phyloP scores from a whole-genome alignment of 2,113 vertebrate genomes.

The Cepphus grylle region DNA sequence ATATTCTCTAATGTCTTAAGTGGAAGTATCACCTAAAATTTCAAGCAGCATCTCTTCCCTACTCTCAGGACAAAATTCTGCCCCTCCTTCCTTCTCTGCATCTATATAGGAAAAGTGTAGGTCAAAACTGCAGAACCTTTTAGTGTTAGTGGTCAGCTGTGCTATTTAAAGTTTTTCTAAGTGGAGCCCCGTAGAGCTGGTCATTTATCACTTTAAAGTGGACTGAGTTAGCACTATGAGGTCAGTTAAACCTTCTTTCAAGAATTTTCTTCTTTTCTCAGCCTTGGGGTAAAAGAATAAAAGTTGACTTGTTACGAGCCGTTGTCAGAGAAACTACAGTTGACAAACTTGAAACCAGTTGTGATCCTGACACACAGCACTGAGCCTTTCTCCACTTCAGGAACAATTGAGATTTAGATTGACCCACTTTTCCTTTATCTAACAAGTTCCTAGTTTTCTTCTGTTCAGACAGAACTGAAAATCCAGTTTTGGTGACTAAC shows the following conservation, averaged over 20 bases:
- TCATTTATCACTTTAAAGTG: constrained; percentile 9
- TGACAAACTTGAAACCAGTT: not conserved
- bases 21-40: not conserved
- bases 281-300: not conserved
- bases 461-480: not conserved
- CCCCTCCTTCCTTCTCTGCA: not conserved
- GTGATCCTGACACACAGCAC: not conserved
- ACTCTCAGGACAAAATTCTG: not conserved
- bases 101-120: not conserved
- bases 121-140: constrained; percentile 29
- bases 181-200: not conserved
- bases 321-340: not conserved
- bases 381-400: not conserved
- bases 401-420: not conserved
- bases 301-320: not conserved
- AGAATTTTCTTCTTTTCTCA: not conserved
- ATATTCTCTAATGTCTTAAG: not conserved
- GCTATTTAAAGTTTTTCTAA: constrained; percentile 36
- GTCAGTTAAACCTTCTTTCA: not conserved
- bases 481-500: not conserved
- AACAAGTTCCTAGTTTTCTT: not conserved
- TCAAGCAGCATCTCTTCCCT: not conserved
- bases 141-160: constrained; percentile 9
- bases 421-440: not conserved
- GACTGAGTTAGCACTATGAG: constrained; percentile 8